Base-by-base conservation (phyloP, 2,113 vertebrate species). In the Psophia crepitans region DNA sequence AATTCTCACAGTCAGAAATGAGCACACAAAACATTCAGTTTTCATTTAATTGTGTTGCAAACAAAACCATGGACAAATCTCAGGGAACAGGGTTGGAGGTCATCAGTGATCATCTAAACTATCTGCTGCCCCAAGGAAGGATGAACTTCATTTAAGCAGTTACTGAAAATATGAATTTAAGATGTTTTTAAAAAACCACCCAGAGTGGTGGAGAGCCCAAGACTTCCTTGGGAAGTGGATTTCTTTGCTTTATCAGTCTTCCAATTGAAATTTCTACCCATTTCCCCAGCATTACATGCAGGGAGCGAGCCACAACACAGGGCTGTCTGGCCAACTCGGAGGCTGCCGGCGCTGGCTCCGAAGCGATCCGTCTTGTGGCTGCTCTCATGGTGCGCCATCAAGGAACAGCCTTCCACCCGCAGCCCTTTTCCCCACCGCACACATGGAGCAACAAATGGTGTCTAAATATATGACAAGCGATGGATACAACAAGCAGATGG, bases 391-490 rank as follows among this genome's bases (percentile, higher is more conserved):
- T 14, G 41, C 1, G 4, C 0, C 0, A 28, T 43, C 64, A 60
- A 86, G 60, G 35, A 96, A 6, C 79, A 92, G 33, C 63, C 53
- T 88, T 48, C 82, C 48, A 9, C 51, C 61, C n/a, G 0, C 90
- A 76, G 49, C 82, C 74, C 90, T 77, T 92, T 68, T 64, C 56
- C 73, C 64, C 68, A 7, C 26, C 1, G 28, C 88, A 58, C 76
- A 92, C 85, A 91, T 27, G 80, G 74, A 95, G 70, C 89, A 91
- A 35, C 80, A 87, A 94, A 92, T 44, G 71, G 43, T 53, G 81
- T 71, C 76, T 3, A 16, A 87, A 74, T 56, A 39, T 53, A 27
- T 4, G 39, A 61, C 22, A 26, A 48, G 78, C n/a, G 5, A 57
- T 2, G 81, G 65, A 32, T 24, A 41, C 96, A 88, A 48, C 85